Percentiles rank a stretch among this genome's conserved stretches.
phyloP scores from a whole-genome alignment of 1,140 invertebrate species.

The Galleria mellonella region DNA sequence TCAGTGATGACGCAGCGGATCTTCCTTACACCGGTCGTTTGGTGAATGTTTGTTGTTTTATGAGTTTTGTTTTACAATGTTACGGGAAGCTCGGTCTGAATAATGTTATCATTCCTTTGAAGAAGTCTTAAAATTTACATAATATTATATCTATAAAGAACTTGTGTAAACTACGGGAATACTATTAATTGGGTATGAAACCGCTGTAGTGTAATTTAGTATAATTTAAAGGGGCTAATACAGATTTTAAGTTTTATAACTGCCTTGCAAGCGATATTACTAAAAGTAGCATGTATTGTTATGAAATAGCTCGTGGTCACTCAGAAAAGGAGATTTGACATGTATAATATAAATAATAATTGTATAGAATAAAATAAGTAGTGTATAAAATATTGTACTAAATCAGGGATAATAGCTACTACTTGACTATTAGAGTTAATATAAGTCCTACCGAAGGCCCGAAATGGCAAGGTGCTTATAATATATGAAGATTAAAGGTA shows the following conservation, averaged over 20 bases:
- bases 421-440: too few species aligned
- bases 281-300: background rate
- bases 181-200: background rate
- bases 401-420: too few species aligned
- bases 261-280: conserved; percentile 3
- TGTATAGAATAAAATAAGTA: too few species aligned
- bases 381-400: too few species aligned
- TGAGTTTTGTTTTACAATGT: conserved; percentile 62
- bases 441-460: too few species aligned
- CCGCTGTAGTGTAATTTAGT: conserved; percentile 5
- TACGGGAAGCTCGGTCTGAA: conserved; percentile 59
- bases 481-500: too few species aligned
- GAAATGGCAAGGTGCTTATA: too few species aligned
- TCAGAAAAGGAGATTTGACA: background rate
- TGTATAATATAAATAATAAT: too few species aligned
- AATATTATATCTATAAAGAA: conserved; percentile 24
- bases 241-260: background rate
- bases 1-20: conserved; percentile 41
- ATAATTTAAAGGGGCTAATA: background rate
- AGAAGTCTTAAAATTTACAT: conserved; percentile 26
- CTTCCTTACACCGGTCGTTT: conserved; percentile 48
- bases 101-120: conserved; percentile 71
- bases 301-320: conserved; percentile 1
- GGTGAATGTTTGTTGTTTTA: conserved; percentile 65
- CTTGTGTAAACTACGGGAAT: conserved; percentile 28